phyloP scores from a whole-genome alignment of 2,888 invertebrate species.

The Nephrocerus scutellatus region DNA sequence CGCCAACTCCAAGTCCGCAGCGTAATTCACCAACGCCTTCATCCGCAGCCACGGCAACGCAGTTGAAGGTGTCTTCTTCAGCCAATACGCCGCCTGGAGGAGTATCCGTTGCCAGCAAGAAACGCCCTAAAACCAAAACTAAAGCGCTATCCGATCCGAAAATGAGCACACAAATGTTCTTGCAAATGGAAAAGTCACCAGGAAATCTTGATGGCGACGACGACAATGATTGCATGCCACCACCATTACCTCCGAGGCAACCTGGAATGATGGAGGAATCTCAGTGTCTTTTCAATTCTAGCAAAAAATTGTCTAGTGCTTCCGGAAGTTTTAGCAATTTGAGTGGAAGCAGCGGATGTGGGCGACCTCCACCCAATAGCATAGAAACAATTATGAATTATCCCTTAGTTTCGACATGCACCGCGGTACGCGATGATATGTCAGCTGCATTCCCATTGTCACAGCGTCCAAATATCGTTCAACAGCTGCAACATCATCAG shows the following conservation, averaged over 20 bases:
- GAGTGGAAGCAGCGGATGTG: slow-evolving; percentile 18
- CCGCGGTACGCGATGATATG: slow-evolving; percentile 46
- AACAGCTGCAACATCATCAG: slow-evolving; percentile 46
- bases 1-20: slow-evolving; percentile 11
- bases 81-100: slow-evolving; percentile 16
- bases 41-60: slow-evolving; percentile 4
- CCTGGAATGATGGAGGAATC: slow-evolving; percentile 48
- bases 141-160: slow-evolving; percentile 48
- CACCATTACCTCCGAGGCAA: slow-evolving; percentile 57
- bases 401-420: slow-evolving; percentile 47
- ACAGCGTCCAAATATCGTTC: slow-evolving; percentile 46
- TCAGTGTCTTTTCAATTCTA: too few species aligned
- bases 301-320: too few species aligned
- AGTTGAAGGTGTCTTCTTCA: slow-evolving; percentile 1
- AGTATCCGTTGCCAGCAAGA: slow-evolving; percentile 19
- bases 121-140: slow-evolving; percentile 43
- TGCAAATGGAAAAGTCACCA: slow-evolving; percentile 42
- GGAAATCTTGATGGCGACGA: slow-evolving; percentile 38
- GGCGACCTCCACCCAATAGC: slow-evolving; percentile 42
- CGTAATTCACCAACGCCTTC: slow-evolving; percentile 25
- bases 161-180: slow-evolving; percentile 48
- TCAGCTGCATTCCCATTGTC: slow-evolving; percentile 45
- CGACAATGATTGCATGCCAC: slow-evolving; percentile 48
- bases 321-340: slow-evolving; percentile 39
- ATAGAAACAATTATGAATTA: slow-evolving; percentile 45